phyloP scores from a whole-genome alignment of 2,797 vertebrate species.

The Manis crassicaudata region DNA sequence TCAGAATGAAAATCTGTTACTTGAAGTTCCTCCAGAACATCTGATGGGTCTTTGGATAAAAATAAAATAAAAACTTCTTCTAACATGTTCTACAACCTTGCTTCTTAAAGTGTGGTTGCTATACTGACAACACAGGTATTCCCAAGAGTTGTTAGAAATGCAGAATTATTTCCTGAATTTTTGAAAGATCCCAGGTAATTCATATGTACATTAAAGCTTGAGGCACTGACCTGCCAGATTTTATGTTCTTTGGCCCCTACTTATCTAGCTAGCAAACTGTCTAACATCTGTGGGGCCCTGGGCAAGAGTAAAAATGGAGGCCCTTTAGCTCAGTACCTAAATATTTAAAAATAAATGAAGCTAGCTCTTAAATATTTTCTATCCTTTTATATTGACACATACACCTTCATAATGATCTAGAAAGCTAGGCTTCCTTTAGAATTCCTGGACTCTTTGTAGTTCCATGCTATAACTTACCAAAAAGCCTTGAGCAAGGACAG shows the following conservation, averaged over 20 bases:
- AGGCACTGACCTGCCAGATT: neutral
- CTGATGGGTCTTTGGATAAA: constrained; percentile 15
- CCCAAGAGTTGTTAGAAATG: neutral
- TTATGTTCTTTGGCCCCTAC: neutral
- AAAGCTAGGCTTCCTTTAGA: neutral
- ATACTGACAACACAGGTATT: neutral
- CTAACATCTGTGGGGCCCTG: neutral
- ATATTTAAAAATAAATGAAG: constrained; percentile 25
- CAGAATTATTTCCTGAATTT: neutral
- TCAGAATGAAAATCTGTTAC: constrained; percentile 38
- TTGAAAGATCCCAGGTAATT: neutral
- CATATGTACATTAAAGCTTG: neutral
- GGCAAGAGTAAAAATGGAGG: neutral
- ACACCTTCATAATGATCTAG: neutral
- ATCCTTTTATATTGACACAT: neutral
- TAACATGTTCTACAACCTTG: neutral
- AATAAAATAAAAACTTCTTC: neutral
- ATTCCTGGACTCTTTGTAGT: neutral
- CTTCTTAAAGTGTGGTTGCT: neutral
- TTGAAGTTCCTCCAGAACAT: constrained; percentile 47
- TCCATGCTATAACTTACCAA: neutral
- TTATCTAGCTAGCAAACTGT: neutral
- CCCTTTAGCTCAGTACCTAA: neutral
- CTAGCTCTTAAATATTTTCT: constrained; percentile 19
- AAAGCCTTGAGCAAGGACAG: neutral